Evolutionary conservation across 2,797 vertebrate genomes (phyloP).

Genomic region (Triplophysa yarkandensis): DNA sequence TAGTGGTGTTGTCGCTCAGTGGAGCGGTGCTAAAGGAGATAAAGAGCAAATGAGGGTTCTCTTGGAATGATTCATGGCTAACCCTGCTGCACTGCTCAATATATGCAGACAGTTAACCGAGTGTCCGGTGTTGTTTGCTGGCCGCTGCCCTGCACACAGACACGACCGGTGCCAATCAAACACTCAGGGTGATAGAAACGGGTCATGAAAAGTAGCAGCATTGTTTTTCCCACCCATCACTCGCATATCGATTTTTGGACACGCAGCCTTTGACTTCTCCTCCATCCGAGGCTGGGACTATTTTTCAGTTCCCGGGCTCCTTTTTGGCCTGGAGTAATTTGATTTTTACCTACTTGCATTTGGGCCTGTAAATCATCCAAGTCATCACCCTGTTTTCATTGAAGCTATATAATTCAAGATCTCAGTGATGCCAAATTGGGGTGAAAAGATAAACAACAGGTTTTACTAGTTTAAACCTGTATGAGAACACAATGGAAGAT

Average conservation of each 20-base stretch:
- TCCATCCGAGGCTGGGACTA: not conserved
- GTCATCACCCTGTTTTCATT: not conserved
- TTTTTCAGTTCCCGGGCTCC: not conserved
- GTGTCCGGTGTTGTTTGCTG: constrained; percentile 15
- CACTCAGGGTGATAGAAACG: constrained; percentile 25
- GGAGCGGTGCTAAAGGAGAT: constrained; percentile 47
- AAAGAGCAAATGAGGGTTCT: constrained; percentile 41
- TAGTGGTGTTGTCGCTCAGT: constrained; percentile 5
- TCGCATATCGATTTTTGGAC: constrained; percentile 28
- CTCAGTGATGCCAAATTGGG: not conserved
- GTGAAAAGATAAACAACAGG: not conserved
- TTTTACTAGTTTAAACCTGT: constrained; percentile 8
- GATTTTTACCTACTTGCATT: not conserved
- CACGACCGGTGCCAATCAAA: constrained; percentile 18
- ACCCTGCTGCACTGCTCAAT: constrained; percentile 59
- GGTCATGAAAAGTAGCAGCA: constrained; percentile 13
- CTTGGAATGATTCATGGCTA: constrained; percentile 40
- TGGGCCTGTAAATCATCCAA: not conserved
- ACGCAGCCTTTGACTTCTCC: not conserved
- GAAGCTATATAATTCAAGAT: not conserved
- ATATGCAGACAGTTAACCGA: constrained; percentile 39
- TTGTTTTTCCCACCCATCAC: constrained; percentile 39
- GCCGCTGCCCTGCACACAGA: constrained; percentile 6
- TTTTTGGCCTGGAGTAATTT: not conserved
- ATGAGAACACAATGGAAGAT: too few species aligned